phyloP scores from a whole-genome alignment of 1,140 invertebrate genomes.

The Euura saliciscinereae region DNA sequence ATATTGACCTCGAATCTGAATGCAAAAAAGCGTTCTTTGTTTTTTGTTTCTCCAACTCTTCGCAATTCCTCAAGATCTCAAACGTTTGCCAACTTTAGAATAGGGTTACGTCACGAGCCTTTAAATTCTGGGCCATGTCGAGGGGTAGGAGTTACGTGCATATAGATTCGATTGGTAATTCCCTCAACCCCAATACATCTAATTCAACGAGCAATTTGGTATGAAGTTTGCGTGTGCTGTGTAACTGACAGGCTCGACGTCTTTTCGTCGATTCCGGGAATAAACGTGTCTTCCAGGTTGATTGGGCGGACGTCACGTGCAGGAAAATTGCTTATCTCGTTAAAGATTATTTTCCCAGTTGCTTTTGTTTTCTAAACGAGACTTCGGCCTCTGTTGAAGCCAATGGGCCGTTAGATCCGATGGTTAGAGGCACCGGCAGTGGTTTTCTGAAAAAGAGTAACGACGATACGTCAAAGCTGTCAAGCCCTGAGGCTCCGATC shows the following conservation, averaged over 20 bases:
- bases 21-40: background rate
- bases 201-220: background rate
- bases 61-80: background rate
- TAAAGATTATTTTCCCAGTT: too few relatives aligned
- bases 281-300: too few relatives aligned
- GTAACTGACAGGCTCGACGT: too few relatives aligned
- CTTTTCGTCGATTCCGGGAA: too few relatives aligned
- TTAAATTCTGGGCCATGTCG: background rate
- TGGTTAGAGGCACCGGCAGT: too few relatives aligned
- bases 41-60: background rate
- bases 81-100: background rate
- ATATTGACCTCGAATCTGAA: background rate
- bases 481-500: background rate
- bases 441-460: background rate
- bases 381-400: too few relatives aligned
- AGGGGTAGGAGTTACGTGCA: background rate
- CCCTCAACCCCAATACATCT: background rate
- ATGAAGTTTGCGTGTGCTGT: background rate
- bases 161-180: background rate
- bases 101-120: background rate
- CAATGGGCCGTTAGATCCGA: too few relatives aligned
- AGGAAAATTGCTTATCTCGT: too few relatives aligned
- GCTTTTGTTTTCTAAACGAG: too few relatives aligned
- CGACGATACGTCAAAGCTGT: background rate
- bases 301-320: too few relatives aligned